Evolutionary conservation across 2,888 invertebrate species (phyloP), one percentile per base, ranked within the genome.

Genomic region (Zootermopsis nevadensis): DNA sequence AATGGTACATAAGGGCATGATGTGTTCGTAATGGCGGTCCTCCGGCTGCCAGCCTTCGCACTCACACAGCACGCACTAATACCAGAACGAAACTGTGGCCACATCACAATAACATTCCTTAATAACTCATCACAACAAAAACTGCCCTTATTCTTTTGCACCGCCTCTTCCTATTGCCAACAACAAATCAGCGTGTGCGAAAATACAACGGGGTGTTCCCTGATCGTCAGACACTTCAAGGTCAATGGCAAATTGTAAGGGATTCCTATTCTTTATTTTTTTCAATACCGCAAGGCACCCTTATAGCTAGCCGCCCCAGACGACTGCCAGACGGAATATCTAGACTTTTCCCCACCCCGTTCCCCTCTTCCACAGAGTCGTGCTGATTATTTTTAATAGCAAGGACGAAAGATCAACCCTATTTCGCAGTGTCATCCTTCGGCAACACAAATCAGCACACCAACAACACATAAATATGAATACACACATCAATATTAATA

Each of bases 1-100:
- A 82, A 82, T 76, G 48, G 79, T 82, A 79, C 82, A 79, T 82
- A 81, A 80, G 69, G 72, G 67, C 69, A 81, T 72, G 82, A 82
- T 55, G 74, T 38, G 82, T 82, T 53, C 30, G 82, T 76, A 82
- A 83, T 83, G 83, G 83, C 83, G 83, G 83, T 82, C 77, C 60
- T 60, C 60, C n/a, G 60, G 60, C 60, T 6, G 60, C 6, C 55
- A 55, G 31, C 33, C 30, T 42, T 80, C 80, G 33, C 53, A 53
- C 79, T 53, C 79, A 38, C 79, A 38, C 74, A 74, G 33, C 74
- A 74, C 74, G 74, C 74, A 74, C 74, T 38, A 74, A 22, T 69
- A 33, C 35, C 74, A 74, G n/a, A 74, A 33, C 38, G n/a, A 31
- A 38, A 74, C 74, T 74, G 74, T n/a, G 74, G 27, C 60, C n/a